Base-by-base conservation (phyloP, 2,888 invertebrate genomes). In the Volucella zonaria region DNA sequence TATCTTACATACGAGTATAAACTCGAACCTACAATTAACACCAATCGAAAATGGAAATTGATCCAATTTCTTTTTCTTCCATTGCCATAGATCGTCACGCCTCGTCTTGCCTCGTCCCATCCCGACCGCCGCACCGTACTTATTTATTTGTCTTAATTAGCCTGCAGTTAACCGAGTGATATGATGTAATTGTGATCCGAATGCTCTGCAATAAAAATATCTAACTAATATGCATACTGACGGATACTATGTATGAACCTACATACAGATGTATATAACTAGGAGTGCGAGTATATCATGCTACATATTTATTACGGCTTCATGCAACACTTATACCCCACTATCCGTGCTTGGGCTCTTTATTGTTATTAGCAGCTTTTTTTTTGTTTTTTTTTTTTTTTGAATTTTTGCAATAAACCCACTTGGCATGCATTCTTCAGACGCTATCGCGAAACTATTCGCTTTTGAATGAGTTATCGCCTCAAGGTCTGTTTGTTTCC, bases 41-140 rank as follows among this genome's bases (percentile, higher is more conserved):
- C 66, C 71, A 82, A 77, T 73, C 42, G 43, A 73, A 61, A 82
- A 77, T 76, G 61, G 71, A 71, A 82, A 77, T 77, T 67, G 47
- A 42, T 67, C 61, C 47, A 59, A 45, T 64, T 78, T 9, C 38
- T 52, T 38, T 74, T 62, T 23, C 23, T 64, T 70, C 12, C 47
- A 15, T 18, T 31, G 51, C 31, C 42, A 42, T 40, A 14, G 54
- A 52, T 31, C 6, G 31, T 6, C 31, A 31, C 6, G 31, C 6
- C 31, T 31, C 31, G 31, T 31, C 18, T 23, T 23, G 18, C 18
- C 18, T 23, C 6, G 31, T 6, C 31, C 1, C 31, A 6, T 31
- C 31, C 0, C 31, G 31, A 31, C 4, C 6, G 6, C 40, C 52
- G 61, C 40, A 52, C 54, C 23, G 52, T 15, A 23, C 49, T 71